Conservation (phyloP, 2,113 vertebrate species). For the Atlantisia rogersi region DNA sequence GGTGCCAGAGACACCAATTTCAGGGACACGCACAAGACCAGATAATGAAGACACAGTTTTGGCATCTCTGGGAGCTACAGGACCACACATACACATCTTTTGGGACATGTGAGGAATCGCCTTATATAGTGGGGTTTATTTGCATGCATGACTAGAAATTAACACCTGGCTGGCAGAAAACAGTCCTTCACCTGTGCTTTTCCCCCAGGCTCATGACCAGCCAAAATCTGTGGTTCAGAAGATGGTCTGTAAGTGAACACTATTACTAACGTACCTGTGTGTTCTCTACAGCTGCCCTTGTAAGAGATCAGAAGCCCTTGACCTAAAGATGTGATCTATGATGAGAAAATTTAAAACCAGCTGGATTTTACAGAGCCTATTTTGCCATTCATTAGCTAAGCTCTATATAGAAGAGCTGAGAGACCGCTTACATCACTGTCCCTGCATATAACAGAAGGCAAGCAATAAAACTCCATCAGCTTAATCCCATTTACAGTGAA, state of each 20-base stretch:
- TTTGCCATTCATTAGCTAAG: not conserved
- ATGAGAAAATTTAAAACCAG: not conserved
- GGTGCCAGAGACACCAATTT: not conserved
- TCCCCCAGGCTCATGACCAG: not conserved
- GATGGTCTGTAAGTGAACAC: not conserved
- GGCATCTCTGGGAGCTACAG: not conserved
- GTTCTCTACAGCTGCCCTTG: not conserved
- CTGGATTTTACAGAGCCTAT: not conserved
- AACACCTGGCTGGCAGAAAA: not conserved
- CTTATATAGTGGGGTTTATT: not conserved
- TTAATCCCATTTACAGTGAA: not conserved
- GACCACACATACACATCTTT: fast-evolving
- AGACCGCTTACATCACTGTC: not conserved
- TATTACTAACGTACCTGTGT: not conserved
- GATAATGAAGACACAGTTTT: not conserved
- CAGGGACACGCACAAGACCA: not conserved
- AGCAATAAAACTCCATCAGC: not conserved
- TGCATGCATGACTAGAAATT: not conserved
- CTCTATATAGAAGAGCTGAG: not conserved
- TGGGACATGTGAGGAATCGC: not conserved
- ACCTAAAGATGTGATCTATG: not conserved
- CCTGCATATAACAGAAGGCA: not conserved
- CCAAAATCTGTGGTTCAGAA: not conserved
- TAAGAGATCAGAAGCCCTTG: not conserved
- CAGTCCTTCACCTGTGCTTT: not conserved